Conservation (phyloP, 2,888 invertebrate species). For the Mythimna pallens region DNA sequence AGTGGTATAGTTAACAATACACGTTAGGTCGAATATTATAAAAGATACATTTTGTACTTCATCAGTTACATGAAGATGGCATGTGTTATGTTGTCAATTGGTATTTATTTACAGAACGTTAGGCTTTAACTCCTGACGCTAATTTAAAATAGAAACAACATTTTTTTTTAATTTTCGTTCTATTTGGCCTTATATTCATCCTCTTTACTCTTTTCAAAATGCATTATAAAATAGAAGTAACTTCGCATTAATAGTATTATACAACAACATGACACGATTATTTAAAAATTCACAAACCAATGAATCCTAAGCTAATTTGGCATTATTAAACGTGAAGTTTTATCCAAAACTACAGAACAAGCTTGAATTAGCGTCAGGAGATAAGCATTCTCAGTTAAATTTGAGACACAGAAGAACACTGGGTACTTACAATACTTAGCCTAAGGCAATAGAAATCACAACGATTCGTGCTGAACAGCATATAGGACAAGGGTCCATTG, state of each 20-base stretch:
- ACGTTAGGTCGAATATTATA: constrained; percentile 18
- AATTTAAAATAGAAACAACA: background rate
- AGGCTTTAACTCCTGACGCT: constrained; percentile 9
- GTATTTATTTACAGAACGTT: constrained; percentile 6
- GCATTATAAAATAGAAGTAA: background rate
- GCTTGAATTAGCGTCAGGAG: constrained; percentile 27
- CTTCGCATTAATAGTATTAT: background rate
- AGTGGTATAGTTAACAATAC: no score
- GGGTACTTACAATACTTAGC: constrained; percentile 43
- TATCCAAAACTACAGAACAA: background rate
- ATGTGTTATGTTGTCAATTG: constrained; percentile 24
- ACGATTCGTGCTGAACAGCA: constrained; percentile 44
- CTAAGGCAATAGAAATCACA: constrained; percentile 61
- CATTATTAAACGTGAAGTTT: constrained; percentile 16
- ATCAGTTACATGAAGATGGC: constrained; percentile 59
- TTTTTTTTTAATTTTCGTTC: background rate
- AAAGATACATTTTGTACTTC: constrained; percentile 66
- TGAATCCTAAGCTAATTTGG: constrained; percentile 26
- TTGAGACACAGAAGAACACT: constrained; percentile 25
- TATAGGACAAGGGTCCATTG: constrained; percentile 28
- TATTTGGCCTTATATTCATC: background rate
- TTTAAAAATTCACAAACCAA: constrained; percentile 10
- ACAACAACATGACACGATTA: background rate
- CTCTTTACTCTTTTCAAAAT: background rate
- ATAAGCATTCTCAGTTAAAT: constrained; percentile 2